Conservation (phyloP, 2,797 vertebrate genomes). For the Protonibea diacanthus region DNA sequence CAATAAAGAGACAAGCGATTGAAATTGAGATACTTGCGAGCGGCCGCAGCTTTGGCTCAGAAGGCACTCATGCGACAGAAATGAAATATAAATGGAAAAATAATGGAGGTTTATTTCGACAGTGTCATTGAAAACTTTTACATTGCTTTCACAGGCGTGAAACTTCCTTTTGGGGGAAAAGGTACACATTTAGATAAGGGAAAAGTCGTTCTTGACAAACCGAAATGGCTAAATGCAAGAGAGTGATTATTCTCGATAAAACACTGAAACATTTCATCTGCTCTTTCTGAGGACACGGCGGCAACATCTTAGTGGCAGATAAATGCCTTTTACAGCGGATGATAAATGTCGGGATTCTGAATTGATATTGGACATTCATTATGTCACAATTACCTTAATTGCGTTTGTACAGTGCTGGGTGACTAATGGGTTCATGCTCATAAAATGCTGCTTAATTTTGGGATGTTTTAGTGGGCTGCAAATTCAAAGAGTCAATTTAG, state of each 20-base stretch:
- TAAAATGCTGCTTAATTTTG: slow-evolving; percentile 41
- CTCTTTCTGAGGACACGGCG: slow-evolving; percentile 19
- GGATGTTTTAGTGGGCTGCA: slow-evolving; percentile 37
- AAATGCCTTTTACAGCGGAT: slow-evolving; percentile 52
- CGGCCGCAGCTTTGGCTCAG: slow-evolving; percentile 54
- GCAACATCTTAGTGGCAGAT: slow-evolving; percentile 45
- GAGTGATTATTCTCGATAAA: slow-evolving; percentile 8
- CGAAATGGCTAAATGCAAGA: slow-evolving; percentile 10
- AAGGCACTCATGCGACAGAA: slow-evolving; percentile 57
- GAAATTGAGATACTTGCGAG: slow-evolving; percentile 71
- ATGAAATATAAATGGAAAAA: slow-evolving; percentile 75
- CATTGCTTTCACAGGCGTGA: slow-evolving; percentile 25
- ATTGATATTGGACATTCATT: slow-evolving; percentile 79
- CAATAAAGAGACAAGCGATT: slow-evolving; percentile 76
- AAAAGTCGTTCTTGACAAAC: background rate
- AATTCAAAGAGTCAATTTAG: slow-evolving; percentile 41
- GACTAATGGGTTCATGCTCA: slow-evolving; percentile 67
- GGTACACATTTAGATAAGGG: slow-evolving; percentile 29
- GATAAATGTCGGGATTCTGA: slow-evolving; percentile 70
- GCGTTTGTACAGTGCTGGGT: slow-evolving; percentile 60
- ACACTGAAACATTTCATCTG: slow-evolving; percentile 23
- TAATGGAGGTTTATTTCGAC: slow-evolving; percentile 65
- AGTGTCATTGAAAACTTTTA: slow-evolving; percentile 61
- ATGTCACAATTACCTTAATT: slow-evolving; percentile 78
- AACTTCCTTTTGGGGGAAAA: slow-evolving; percentile 29